Evolutionary conservation across 2,113 vertebrate species (phyloP), one percentile per base, ranked within the genome.

Genomic region (Lonchura striata): DNA sequence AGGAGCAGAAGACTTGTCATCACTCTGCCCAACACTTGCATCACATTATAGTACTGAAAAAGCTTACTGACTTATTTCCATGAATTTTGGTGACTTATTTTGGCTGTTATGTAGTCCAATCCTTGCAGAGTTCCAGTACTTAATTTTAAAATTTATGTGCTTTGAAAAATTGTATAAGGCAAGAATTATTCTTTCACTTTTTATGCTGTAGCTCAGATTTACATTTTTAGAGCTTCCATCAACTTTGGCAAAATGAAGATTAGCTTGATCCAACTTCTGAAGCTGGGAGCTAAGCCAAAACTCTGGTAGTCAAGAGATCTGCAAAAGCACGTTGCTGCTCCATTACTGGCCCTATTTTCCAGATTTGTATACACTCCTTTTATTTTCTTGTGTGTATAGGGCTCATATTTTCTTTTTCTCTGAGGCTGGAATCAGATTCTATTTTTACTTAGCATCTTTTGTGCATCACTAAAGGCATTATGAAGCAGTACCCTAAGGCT

Each of bases 201-300:
- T 93, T 96, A 72, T 87, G 20, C 88, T 92, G 65, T 44, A 59
- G 35, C 63, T 97, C 82, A 96, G 37, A 79, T 87, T 81, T 64
- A 91, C 91, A 80, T 93, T 94, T 97, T 94, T 94, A 86, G 81
- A 95, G 68, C 64, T 90, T 98, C 96, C 95, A 93, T 97, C 78
- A 95, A 59, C 76, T 97, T 95, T 98, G 97, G 98, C 97, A 97
- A 93, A 93, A 80, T 69, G 71, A 82, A 96, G 53, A 80, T 85
- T 78, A 96, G 88, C 91, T 92, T 95, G 61, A 94, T 98, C 97
- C 97, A 98, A 96, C 90, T 97, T 97, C 97, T 97, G 85, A 97
- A 96, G 57, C 97, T 96, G 97, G 97, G 97, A 98, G 41, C 22
- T 82, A 60, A 46, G 95, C 97, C 98, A 97, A 94, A 93, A 60